These are phyloP conservation scores for Phoxinus phoxinus DNA, from an alignment of 2,113 vertebrate species.

Conservation along the genomic window DNA sequence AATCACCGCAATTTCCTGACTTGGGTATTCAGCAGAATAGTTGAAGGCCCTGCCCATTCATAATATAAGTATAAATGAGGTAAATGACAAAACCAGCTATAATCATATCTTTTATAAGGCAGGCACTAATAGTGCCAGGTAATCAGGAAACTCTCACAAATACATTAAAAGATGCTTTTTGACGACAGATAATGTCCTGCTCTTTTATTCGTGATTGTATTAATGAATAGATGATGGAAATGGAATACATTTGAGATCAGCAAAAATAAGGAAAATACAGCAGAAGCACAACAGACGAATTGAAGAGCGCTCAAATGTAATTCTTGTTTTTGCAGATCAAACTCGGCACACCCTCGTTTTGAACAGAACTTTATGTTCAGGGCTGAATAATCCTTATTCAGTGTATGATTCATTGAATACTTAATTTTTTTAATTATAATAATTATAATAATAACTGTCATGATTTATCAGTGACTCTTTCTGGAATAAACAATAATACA, in stretches of 20 bases:
- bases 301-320: neutral
- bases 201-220: neutral
- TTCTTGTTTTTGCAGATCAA: constrained; percentile 8
- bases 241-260: neutral
- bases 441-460: neutral
- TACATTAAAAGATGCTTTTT: constrained; percentile 1
- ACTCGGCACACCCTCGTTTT: neutral
- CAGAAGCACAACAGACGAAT: neutral
- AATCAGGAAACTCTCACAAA: neutral
- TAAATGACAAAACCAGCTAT: neutral
- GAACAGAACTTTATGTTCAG: neutral
- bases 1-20: constrained; percentile 12
- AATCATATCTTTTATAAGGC: neutral
- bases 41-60: neutral
- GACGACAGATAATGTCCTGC: neutral
- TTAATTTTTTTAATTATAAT: neutral
- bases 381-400: neutral
- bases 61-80: constrained; percentile 9
- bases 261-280: neutral
- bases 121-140: neutral
- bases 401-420: neutral
- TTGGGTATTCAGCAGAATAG: constrained; percentile 13
- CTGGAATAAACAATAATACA: neutral
- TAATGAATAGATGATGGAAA: constrained; percentile 3
- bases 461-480: neutral